phyloP scores from a whole-genome alignment of 2,113 vertebrate species.

The Actenoides hombroni region DNA sequence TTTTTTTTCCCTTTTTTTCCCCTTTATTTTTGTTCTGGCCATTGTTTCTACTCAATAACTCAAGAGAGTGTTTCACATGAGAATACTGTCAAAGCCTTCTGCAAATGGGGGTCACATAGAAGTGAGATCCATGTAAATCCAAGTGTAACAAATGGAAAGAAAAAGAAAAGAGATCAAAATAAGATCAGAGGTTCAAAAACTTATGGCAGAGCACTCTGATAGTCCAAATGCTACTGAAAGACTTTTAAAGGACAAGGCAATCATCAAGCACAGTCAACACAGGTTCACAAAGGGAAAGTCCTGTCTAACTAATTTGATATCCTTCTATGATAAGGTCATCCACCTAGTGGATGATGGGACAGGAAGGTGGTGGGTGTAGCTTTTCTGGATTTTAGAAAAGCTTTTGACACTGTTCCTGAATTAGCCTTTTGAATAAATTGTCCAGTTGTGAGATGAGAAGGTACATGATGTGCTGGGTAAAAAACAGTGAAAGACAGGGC shows the following conservation, averaged over 20 bases:
- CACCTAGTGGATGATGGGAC: accelerated
- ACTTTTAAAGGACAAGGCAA: background rate
- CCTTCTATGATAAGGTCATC: background rate
- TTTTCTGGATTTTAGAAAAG: background rate
- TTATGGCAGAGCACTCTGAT: background rate
- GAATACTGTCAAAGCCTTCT: background rate
- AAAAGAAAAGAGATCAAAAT: background rate
- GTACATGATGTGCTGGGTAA: accelerated
- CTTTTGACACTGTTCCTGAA: background rate
- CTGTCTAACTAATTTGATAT: background rate
- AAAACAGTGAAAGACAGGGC: background rate
- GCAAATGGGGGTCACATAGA: background rate
- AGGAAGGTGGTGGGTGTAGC: background rate
- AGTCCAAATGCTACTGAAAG: background rate
- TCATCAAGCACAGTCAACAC: background rate
- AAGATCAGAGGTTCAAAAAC: background rate
- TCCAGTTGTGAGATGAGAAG: background rate
- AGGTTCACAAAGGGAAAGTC: background rate
- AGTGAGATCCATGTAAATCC: background rate
- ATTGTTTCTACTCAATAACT: background rate
- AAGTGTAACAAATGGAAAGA: background rate
- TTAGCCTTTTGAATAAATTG: background rate
- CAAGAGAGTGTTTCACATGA: background rate
- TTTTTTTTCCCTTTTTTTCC: background rate
- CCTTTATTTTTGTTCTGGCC: background rate